Base-by-base conservation (phyloP, 2,888 invertebrate species). In the Watsonalla binaria region DNA sequence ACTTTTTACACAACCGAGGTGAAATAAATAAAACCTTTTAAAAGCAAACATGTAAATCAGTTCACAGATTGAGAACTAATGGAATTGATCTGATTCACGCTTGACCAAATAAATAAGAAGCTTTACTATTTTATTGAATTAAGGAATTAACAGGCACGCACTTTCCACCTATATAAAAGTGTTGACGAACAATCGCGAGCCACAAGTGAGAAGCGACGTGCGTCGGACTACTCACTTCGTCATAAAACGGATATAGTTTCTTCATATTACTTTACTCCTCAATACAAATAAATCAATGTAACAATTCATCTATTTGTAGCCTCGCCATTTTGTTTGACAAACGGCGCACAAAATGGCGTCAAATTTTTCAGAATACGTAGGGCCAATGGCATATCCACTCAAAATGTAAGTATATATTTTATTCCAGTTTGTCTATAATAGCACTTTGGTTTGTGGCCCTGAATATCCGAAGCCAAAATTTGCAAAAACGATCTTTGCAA, bases 191-290 rank as follows among this genome's bases (percentile, higher is more conserved):
- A 55, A 24, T 45, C 49, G 54, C 45, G 53, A 50, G 64, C 54
- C 81, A 85, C 88, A 90, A 83, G 91, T 91, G 91, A 91, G 91
- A 90, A 91, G 90, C 91, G 91, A 87, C 90, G 74, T 60, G 60
- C 55, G 91, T 90, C 90, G 90, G 82, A 90, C 91, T 91, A 85
- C 91, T 91, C 91, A 90, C 91, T 91, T 90, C 84, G 90, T 88
- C 86, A 78, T 64, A 73, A 66, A 68, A 65, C 46, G 62, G 62
- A 60, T 60, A 53, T 61, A 64, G 58, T 62, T 53, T 59, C 53
- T 55, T 62, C 14, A 48, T n/a, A 33, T 5, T 35, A 35, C 33
- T 15, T 15, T 53, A 61, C 60, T 63, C 61, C 60, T 61, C 56
- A 58, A 65, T 64, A 69, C 67, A 63, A 72, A 84, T 84, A 80